These are phyloP conservation scores for Gopherus evgoodei DNA, from an alignment of 2,113 vertebrate genomes.

Conservation along the genomic window DNA sequence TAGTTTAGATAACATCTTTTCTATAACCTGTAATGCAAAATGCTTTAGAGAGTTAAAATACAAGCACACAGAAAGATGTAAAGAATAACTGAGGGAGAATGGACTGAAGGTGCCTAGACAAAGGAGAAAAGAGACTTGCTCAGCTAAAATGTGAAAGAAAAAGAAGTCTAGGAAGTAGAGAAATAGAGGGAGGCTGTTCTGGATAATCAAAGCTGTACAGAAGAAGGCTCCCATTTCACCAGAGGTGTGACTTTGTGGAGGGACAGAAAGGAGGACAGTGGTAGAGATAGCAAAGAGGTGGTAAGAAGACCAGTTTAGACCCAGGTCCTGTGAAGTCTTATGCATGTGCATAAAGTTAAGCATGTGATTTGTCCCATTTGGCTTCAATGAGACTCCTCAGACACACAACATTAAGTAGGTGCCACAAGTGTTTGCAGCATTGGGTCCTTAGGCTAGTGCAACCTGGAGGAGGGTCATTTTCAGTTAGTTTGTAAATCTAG, in stretches of 20 bases:
- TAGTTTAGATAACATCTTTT: conserved; percentile 43
- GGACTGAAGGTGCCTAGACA: not conserved
- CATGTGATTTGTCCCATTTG: not conserved
- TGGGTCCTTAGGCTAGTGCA: conserved; percentile 52
- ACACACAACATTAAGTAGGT: not conserved
- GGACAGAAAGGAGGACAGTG: not conserved
- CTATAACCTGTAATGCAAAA: conserved; percentile 42
- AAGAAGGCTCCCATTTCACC: not conserved
- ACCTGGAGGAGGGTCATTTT: conserved; percentile 36
- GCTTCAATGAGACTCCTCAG: not conserved
- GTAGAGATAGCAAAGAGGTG: not conserved
- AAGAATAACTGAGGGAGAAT: not conserved
- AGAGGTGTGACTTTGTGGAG: not conserved
- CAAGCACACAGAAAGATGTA: conserved; percentile 30
- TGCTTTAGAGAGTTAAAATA: conserved; percentile 6
- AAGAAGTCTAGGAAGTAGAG: not conserved
- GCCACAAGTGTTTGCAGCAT: conserved; percentile 47
- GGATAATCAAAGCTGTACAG: not conserved
- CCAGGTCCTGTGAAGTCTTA: not conserved
- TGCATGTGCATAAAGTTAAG: not conserved
- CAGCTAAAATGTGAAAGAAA: conserved; percentile 31
- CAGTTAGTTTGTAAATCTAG: conserved; percentile 69
- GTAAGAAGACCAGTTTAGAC: not conserved
- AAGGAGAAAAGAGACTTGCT: conserved; percentile 35
- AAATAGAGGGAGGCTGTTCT: conserved; percentile 26